phyloP scores from a whole-genome alignment of 2,797 vertebrate genomes.

The Myotis findleyi region DNA sequence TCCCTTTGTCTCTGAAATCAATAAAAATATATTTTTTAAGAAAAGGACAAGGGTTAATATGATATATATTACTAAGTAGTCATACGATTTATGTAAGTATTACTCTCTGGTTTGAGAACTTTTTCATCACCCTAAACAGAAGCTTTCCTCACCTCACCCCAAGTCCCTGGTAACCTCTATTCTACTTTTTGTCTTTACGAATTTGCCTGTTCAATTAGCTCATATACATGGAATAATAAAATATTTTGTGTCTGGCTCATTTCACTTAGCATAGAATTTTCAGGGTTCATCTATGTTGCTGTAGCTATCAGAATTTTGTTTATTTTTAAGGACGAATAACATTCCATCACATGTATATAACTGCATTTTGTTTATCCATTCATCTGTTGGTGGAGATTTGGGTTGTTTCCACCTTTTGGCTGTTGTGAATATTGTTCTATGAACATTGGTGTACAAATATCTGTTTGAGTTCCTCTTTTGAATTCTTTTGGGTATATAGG shows the following conservation, averaged over 20 bases:
- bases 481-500: neutral
- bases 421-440: neutral
- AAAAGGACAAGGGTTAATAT: neutral
- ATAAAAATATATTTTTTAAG: no score
- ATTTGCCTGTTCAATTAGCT: neutral
- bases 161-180: neutral
- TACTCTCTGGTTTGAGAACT: neutral
- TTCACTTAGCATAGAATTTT: slow-evolving; percentile 25
- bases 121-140: slow-evolving; percentile 14
- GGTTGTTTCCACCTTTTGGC: neutral
- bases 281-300: neutral
- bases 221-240: neutral
- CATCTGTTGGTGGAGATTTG: neutral
- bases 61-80: neutral
- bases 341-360: neutral
- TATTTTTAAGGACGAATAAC: neutral
- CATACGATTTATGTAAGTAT: neutral
- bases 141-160: neutral
- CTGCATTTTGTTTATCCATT: neutral
- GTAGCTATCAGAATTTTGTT: slow-evolving; percentile 11
- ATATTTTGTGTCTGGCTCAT: neutral
- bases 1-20: no score
- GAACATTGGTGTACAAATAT: neutral
- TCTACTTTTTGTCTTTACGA: neutral
- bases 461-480: slow-evolving; percentile 1